phyloP scores from a whole-genome alignment of 2,113 vertebrate genomes.

The Garra rufa region DNA sequence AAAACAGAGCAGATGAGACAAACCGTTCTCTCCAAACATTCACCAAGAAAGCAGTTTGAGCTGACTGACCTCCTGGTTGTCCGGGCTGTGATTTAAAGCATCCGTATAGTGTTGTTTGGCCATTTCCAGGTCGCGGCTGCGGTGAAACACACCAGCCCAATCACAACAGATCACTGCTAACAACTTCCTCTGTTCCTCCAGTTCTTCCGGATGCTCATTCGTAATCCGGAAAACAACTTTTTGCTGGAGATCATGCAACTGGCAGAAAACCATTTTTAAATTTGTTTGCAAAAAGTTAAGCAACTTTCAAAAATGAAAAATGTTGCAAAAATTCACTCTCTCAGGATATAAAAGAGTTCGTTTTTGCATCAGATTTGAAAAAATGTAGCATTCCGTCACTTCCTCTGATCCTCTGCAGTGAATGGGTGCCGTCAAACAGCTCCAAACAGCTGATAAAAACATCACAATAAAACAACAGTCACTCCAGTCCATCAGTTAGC shows the following conservation, averaged over 20 bases:
- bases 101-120: slow-evolving; percentile 63
- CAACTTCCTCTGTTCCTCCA: slow-evolving; percentile 68
- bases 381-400: no score
- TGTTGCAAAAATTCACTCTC: no score
- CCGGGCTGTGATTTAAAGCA: slow-evolving; percentile 59
- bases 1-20: neutral
- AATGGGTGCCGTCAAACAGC: neutral
- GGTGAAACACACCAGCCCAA: slow-evolving; percentile 65
- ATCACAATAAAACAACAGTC: no score
- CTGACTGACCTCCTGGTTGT: slow-evolving; percentile 59
- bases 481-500: no score
- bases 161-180: slow-evolving; percentile 63
- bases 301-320: no score
- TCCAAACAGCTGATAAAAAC: neutral
- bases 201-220: slow-evolving; percentile 66
- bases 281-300: neutral
- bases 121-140: slow-evolving; percentile 56
- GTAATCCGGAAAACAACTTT: slow-evolving; percentile 62
- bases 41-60: no score
- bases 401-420: no score
- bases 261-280: slow-evolving; percentile 28
- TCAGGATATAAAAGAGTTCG: no score
- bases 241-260: slow-evolving; percentile 72
- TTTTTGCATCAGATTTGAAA: no score
- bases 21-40: neutral